Percentiles rank a stretch among this genome's conserved stretches.
phyloP scores from a whole-genome alignment of 1,140 invertebrate species.

The Stratiolaelaps scimitus region DNA sequence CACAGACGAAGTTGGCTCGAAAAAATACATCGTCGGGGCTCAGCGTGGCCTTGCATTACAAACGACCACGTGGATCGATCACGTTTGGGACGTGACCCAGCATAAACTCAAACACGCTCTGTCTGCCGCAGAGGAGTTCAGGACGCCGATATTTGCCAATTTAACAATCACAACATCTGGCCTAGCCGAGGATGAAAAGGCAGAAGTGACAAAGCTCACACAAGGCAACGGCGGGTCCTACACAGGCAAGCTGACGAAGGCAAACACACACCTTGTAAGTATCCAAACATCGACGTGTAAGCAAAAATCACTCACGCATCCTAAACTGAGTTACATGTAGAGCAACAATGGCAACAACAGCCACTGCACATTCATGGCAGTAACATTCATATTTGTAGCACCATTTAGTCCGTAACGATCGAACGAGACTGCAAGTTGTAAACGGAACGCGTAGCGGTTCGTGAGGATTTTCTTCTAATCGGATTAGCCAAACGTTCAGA shows the following conservation, averaged over 20 bases:
- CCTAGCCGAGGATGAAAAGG: constrained; percentile 9
- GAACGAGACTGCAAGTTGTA: too few relatives aligned
- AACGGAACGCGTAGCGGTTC: too few relatives aligned
- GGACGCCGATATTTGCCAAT: constrained; percentile 22
- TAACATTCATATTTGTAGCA: too few relatives aligned
- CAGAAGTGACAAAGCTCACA: background rate
- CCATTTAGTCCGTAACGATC: too few relatives aligned
- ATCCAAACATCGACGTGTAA: too few relatives aligned
- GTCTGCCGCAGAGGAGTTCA: constrained; percentile 7
- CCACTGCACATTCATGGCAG: too few relatives aligned
- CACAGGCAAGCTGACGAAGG: constrained; percentile 6
- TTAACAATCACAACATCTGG: constrained; percentile 17
- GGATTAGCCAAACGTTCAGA: too few relatives aligned
- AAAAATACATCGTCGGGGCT: constrained; percentile 10
- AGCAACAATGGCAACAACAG: too few relatives aligned
- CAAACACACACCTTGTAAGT: constrained; percentile 8
- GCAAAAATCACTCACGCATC: too few relatives aligned
- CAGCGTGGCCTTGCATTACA: constrained; percentile 3
- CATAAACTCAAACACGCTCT: constrained; percentile 19
- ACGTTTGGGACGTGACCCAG: background rate
- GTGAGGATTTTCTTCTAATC: too few relatives aligned
- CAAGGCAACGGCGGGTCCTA: background rate
- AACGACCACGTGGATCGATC: constrained; percentile 20
- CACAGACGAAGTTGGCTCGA: constrained; percentile 14
- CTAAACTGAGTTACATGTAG: too few relatives aligned